Base-by-base conservation (phyloP, 2,888 invertebrate species). In the Cataglyphis cursor region DNA sequence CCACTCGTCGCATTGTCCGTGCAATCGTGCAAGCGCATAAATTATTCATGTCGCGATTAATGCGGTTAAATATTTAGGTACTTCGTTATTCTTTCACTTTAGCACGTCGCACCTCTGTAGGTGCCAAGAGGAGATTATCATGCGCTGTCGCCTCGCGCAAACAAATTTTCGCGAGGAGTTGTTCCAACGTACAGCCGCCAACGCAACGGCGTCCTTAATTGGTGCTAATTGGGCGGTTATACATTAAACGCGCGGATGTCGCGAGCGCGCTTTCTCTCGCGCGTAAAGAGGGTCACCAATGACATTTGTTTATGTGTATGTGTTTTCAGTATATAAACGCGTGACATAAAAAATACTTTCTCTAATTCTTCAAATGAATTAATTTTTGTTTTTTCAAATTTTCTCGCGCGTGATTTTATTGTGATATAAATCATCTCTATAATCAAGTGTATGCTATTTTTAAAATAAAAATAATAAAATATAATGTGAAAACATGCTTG, bases 31-130 rank as follows among this genome's bases (percentile, higher is more conserved):
- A 85, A 80, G 68, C 74, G 54, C 70, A 87, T 87, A 85, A 91
- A 92, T 91, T 88, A 91, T 89, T 91, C 89, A 88, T 87, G 80
- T 28, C 82, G 78, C 87, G 83, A 91, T 90, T 89, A 90, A 86
- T 84, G 81, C 86, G 86, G 85, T 91, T 91, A 90, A 91, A 92
- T 90, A 88, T 90, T 90, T 88, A 87, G 85, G 84, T 85, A 76
- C 65, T 76, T 57, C 65, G 85, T 88, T 88, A 86, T 88, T 88
- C 86, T 90, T 88, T 89, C 85, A 82, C 81, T 88, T 87, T 85
- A 70, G 41, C 75, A 31, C 64, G 61, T 48, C 35, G 81, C 41
- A 21, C 35, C 61, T 75, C 24, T 51, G 73, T 68, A 44, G 59
- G 41, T 44, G 70, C 35, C 44, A 85, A 62, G 86, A 48, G 41